Evolutionary conservation across 2,113 vertebrate genomes (phyloP), one percentile per base, ranked within the genome.

Genomic region (Carassius carassius): DNA sequence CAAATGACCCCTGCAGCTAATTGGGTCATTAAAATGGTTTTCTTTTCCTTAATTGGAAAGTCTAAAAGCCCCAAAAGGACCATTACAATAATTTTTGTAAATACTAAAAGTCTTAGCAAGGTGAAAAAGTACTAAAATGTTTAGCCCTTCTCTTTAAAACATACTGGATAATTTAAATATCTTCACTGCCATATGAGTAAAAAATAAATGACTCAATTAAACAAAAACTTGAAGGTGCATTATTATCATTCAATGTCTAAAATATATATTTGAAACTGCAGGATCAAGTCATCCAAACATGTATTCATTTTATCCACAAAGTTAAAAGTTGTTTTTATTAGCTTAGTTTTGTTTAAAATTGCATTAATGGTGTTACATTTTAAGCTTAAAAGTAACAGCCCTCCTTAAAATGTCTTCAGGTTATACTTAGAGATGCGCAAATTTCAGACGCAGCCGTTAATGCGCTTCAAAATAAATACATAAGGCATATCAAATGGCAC

Each of bases 1-100:
- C 82, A 85, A 84, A 89, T 80, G 82, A 83, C 79, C 85, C 82
- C 83, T 83, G 60, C 63, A 69, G 79, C 75, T 86, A 89, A 88
- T 84, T 78, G 44, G 82, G 79, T 85, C 79, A 78, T 69, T 86
- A 65, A 83, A 62, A 80, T 54, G 32, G 72, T 75, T 85, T 85
- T 87, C 56, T 70, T 58, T 79, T 44, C 41, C 37, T 82, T 88
- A 86, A 87, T 88, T 85, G 37, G 74, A 79, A 74, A 67, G 47
- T 49, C 54, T 62, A 74, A 51, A 75, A 47, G 81, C 25, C 70
- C 54, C 73, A 29, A 62, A 75, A 80, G 17, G 51, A 54, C 78
- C 84, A 82, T 85, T 85, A 63, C 54, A 41, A 78, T 41, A 54
- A 70, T 54, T 54, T 11, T 44, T n/a, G 44, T 60, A 78, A 72